Percentiles rank a stretch among this genome's conserved stretches.
Evolutionary conservation across 2,113 vertebrate genomes (phyloP).

Genomic region (Siniperca knerii): DNA sequence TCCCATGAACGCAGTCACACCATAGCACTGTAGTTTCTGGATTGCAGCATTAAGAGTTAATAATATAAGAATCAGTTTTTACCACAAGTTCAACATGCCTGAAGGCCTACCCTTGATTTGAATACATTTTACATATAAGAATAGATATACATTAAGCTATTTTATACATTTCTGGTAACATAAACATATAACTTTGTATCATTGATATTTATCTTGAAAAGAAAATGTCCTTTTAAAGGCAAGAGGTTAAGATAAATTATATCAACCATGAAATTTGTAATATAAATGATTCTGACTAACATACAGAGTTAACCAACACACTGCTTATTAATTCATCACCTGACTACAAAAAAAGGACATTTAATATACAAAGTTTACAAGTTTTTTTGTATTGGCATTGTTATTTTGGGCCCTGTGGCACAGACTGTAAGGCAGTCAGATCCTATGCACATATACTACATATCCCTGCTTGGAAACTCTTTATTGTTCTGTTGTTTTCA

Average conservation of each 20-base stretch:
- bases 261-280: constrained; percentile 73
- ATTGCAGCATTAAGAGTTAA: constrained; percentile 79
- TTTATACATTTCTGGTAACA: constrained; percentile 79
- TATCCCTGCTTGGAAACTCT: constrained; percentile 60
- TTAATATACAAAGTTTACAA: constrained; percentile 79
- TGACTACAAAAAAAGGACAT: constrained; percentile 77
- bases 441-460: constrained; percentile 78
- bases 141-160: constrained; percentile 80
- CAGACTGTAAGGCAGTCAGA: constrained; percentile 80
- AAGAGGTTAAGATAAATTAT: constrained; percentile 79
- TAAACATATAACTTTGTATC: constrained; percentile 76
- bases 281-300: constrained; percentile 75
- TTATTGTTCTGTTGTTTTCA: constrained; percentile 55
- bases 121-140: constrained; percentile 80
- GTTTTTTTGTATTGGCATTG: constrained; percentile 64
- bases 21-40: constrained; percentile 67
- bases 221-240: constrained; percentile 78
- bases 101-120: constrained; percentile 75
- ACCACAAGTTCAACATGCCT: constrained; percentile 76
- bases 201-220: constrained; percentile 71
- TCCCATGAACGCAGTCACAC: constrained; percentile 51
- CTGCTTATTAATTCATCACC: constrained; percentile 79
- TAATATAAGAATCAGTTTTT: constrained; percentile 59
- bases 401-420: constrained; percentile 71
- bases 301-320: constrained; percentile 76